phyloP scores from a whole-genome alignment of 2,888 invertebrate genomes.

The Nymphalis urticae region DNA sequence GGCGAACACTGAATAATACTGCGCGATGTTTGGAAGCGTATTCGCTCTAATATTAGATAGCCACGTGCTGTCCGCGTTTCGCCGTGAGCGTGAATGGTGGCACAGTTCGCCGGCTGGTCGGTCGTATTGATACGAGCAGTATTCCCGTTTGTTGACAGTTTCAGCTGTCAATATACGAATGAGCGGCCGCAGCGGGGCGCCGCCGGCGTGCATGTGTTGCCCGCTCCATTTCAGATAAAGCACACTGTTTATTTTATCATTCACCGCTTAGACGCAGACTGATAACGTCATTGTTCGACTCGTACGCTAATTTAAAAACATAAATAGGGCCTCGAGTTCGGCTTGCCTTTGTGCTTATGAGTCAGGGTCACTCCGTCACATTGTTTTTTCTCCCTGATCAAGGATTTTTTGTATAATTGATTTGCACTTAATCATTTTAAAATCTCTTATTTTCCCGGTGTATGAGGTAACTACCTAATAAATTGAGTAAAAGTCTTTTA shows the following conservation, averaged over 20 bases:
- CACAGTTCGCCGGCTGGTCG: conserved; percentile 33
- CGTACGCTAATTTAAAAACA: conserved; percentile 25
- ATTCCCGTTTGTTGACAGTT: conserved; percentile 65
- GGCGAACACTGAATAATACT: conserved; percentile 52
- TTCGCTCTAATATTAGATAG: conserved; percentile 65
- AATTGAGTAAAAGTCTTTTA: too few species aligned
- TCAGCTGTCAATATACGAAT: conserved; percentile 60
- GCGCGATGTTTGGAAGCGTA: conserved; percentile 50
- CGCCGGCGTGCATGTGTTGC: conserved; percentile 50
- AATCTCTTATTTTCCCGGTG: too few species aligned
- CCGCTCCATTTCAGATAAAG: conserved; percentile 52
- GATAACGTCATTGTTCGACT: conserved; percentile 62
- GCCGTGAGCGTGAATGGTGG: conserved; percentile 67
- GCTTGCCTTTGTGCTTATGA: conserved; percentile 23
- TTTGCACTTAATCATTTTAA: too few species aligned
- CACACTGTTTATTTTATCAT: conserved; percentile 62
- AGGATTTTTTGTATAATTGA: too few species aligned
- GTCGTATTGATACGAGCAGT: conserved; percentile 50
- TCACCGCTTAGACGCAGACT: conserved; percentile 52
- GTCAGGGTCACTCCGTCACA: conserved; percentile 11
- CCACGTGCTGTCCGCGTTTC: conserved; percentile 74
- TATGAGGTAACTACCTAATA: too few species aligned
- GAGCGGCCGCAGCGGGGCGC: conserved; percentile 52
- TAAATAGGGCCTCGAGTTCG: conserved; percentile 16
- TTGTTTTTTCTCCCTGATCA: not conserved